Evolutionary conservation across 2,888 invertebrate species (phyloP).

Genomic region (Rhopalosiphum nymphaeae): DNA sequence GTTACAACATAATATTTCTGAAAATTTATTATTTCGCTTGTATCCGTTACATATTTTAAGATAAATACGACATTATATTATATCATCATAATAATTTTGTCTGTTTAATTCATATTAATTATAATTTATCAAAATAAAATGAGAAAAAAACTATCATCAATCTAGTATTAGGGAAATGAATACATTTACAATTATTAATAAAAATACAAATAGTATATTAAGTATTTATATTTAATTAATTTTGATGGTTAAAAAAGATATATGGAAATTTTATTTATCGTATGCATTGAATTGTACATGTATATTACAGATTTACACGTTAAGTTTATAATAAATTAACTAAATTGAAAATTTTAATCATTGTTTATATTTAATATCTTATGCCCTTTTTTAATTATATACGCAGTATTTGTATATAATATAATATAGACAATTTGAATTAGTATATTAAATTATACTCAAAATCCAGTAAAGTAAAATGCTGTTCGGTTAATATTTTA

Average conservation of each 20-base stretch:
- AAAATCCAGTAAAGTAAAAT: neutral
- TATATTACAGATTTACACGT: neutral
- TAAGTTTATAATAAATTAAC: neutral
- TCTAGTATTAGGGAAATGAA: neutral
- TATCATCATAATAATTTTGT: neutral
- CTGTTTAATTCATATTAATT: neutral
- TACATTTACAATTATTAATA: neutral
- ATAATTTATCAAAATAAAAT: neutral
- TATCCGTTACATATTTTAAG: neutral
- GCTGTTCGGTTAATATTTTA: neutral
- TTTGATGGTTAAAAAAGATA: neutral
- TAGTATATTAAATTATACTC: neutral
- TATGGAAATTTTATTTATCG: neutral
- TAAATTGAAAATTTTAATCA: neutral
- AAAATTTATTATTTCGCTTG: neutral
- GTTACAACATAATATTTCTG: neutral
- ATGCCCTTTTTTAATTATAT: neutral
- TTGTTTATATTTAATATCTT: neutral
- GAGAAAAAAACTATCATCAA: neutral
- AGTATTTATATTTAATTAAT: neutral
- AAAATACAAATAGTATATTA: too few species aligned
- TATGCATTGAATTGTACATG: neutral
- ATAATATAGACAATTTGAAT: neutral
- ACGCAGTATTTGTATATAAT: neutral
- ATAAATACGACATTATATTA: neutral